Evolutionary conservation across 2,888 invertebrate genomes (phyloP).

Genomic region (Neria commutata): DNA sequence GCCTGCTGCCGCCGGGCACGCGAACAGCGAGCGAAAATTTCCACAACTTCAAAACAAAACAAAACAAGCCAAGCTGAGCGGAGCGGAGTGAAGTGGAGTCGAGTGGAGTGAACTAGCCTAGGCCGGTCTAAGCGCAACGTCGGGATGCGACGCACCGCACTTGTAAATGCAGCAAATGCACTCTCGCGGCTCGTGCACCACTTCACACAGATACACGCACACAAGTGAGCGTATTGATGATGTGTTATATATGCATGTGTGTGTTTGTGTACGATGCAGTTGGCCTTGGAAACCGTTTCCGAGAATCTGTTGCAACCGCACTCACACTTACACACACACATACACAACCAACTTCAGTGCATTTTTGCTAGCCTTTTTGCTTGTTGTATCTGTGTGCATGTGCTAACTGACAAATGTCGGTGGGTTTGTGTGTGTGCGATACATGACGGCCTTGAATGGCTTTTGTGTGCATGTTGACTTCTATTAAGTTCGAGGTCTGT

Average conservation of each 20-base stretch:
- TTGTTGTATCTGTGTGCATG: not conserved
- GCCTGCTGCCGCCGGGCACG: no score
- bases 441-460: constrained; percentile 45
- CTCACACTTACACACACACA: not conserved
- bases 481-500: no score
- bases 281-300: constrained; percentile 56
- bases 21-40: no score
- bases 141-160: no score
- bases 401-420: not conserved
- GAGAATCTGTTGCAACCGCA: constrained; percentile 43
- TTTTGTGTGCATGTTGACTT: no score
- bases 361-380: constrained; percentile 2
- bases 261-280: constrained; percentile 18
- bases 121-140: not conserved
- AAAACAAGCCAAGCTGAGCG: not conserved
- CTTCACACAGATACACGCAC: no score
- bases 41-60: not conserved
- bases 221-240: not conserved
- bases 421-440: constrained; percentile 22
- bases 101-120: no score
- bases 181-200: not conserved
- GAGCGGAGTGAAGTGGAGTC: no score
- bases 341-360: not conserved
- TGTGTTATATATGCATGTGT: not conserved
- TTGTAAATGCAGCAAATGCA: not conserved